Percentiles rank a stretch among this genome's conserved stretches.
phyloP scores from a whole-genome alignment of 2,888 invertebrate genomes.

The Cantharis flavilabris region DNA sequence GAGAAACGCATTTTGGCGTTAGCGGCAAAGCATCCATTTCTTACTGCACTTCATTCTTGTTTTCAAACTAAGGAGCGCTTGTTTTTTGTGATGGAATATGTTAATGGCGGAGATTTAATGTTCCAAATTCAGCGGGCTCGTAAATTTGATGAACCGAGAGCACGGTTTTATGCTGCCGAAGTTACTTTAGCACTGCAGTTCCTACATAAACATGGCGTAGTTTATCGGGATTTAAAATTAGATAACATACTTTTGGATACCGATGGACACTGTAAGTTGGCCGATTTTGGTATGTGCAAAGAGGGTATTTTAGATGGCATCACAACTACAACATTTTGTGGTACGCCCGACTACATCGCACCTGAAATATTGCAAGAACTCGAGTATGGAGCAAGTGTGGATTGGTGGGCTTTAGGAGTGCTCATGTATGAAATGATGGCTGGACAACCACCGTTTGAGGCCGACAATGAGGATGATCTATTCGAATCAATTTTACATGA shows the following conservation, averaged over 20 bases:
- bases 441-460: constrained; percentile 99
- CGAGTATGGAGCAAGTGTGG: constrained; percentile 85
- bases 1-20: constrained; percentile 95
- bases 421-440: constrained; percentile 99
- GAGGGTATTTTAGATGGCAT: constrained; percentile 87
- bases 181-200: constrained; percentile 97
- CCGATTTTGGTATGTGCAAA: constrained; percentile 94
- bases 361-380: constrained; percentile 70
- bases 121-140: constrained; percentile 98
- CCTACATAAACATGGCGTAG: constrained; percentile 94
- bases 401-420: constrained; percentile 98
- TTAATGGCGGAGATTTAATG: constrained; percentile 98
- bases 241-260: constrained; percentile 97
- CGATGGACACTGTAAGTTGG: constrained; percentile 93
- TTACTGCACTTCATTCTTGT: constrained; percentile 95
- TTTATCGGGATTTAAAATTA: constrained; percentile 97
- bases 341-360: constrained; percentile 99
- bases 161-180: constrained; percentile 97
- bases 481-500: constrained; percentile 98
- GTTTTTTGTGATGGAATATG: constrained; percentile 99
- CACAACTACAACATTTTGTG: constrained; percentile 96
- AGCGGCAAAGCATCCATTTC: constrained; percentile 97
- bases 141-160: constrained; percentile 95
- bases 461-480: constrained; percentile 98
- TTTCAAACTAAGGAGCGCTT: constrained; percentile 90